Percentiles rank a stretch among this genome's conserved stretches.
Conservation (phyloP, 2,113 vertebrate species). For the Prionailurus viverrinus region DNA sequence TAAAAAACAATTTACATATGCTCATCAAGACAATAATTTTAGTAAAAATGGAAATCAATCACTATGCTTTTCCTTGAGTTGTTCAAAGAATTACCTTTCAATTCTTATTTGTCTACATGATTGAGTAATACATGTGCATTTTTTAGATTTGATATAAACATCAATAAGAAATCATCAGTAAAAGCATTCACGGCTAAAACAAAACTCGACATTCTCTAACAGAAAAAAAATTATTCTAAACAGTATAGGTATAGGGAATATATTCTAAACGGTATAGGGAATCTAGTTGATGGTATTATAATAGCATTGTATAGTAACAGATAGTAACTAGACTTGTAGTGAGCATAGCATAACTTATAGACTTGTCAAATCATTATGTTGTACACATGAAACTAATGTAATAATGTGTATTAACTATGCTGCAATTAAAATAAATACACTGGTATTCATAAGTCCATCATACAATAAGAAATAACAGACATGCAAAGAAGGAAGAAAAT, state of each 20-base stretch:
- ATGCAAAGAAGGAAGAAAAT: background rate
- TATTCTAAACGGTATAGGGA: background rate
- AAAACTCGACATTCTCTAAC: background rate
- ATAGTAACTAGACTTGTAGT: background rate
- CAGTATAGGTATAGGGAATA: background rate
- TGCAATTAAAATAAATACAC: background rate
- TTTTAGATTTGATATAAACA: slow-evolving; percentile 19
- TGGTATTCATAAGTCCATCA: background rate
- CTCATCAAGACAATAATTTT: background rate
- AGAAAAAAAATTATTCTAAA: background rate
- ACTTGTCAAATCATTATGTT: background rate
- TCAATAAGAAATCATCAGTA: background rate
- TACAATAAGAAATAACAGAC: background rate
- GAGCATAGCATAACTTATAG: background rate
- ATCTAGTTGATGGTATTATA: background rate
- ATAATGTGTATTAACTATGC: background rate
- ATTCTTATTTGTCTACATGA: slow-evolving; percentile 85
- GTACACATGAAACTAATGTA: background rate
- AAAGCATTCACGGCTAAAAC: background rate
- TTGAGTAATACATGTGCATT: slow-evolving; percentile 90
- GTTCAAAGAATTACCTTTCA: slow-evolving; percentile 83
- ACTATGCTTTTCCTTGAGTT: slow-evolving; percentile 88
- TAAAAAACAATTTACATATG: background rate
- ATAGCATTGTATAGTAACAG: background rate
- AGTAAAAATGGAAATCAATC: slow-evolving; percentile 80